Base-by-base conservation (phyloP, 92 coral and sea anemone species). In the Epizoanthus ramosus region DNA sequence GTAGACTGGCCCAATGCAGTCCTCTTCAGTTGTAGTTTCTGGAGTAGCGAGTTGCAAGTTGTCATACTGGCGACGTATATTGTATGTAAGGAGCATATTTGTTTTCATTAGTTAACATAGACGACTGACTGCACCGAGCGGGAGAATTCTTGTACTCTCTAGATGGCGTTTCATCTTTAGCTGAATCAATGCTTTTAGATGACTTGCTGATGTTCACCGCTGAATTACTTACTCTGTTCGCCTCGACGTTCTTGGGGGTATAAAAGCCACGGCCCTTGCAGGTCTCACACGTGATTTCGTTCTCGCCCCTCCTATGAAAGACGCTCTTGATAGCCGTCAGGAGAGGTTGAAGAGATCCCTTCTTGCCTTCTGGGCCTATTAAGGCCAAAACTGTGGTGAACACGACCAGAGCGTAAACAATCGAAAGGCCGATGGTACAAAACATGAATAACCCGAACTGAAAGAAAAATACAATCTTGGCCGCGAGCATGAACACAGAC, bases 401-500 rank as follows among this genome's bases (percentile, higher is more conserved):
- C 63, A 94, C 86, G 71, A 96, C 88, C 35, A 96, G 35, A 6
- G 99, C 97, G 75, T 90, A 96, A 33, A 91, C 47, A 59, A 96
- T 94, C 12, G 99, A 96, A 35, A 96, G 92, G 19, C 98, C 98
- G 14, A 96, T 96, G 57, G 99, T 94, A 18, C 95, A 94, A 85
- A 96, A 96, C 91, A 96, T 94, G 71, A 96, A 96, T 5, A 96
- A 91, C 15, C 99, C 99, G 73, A 96, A 96, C 80, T 96, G 99
- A 64, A 90, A 90, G 77, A 96, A 96, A 86, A 96, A 96, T 4
- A 96, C 91, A 31, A 96, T 96, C 80, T 96, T 96, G 18, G 99
- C 99, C 0, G 99, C 99, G 41, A 96, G 84, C 99, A 96, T 96
- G 86, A 96, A 96, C 16, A 96, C 94, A 1, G 99, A 96, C 6